Evolutionary conservation across 2,888 invertebrate genomes (phyloP), one percentile per base, ranked within the genome.

Genomic region (Heliconius hortense): DNA sequence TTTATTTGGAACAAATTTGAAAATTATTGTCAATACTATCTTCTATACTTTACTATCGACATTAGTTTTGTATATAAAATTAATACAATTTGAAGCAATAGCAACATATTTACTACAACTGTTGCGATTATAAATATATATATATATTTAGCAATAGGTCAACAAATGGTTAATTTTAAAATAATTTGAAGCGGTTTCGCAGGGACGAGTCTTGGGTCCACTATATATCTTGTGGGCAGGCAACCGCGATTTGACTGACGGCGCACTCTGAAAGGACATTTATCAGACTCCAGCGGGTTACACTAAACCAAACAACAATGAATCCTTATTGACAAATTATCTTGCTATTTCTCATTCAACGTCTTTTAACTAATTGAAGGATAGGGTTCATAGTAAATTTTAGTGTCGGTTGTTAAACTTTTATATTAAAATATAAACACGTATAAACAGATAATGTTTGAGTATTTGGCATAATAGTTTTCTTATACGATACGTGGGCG

Each of bases 221-320:
- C 90, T 93, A 94, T 93, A 93, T 92, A 94, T 94, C 93, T 93
- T 93, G 92, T 86, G 93, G 91, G 89, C 91, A 91, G 90, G 92
- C 92, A 92, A 92, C 93, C 93, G 91, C 93, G 91, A 90, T 92
- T 93, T 93, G 93, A 93, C 90, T 93, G 93, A 93, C 93, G 92
- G 91, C 90, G 89, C 86, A 86, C 91, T 89, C 90, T 92, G 93
- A 94, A 91, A 90, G 93, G 92, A 91, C 92, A 94, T 93, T 93
- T 91, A 93, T 94, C 93, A 92, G 92, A 87, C 91, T 92, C 93
- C 91, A 92, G 91, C 88, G 91, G 92, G 92, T 90, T 91, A 91
- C 92, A 89, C 89, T 91, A 91, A 91, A 92, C 92, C 92, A 92
- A 93, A 93, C 92, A 93, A 91, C 93, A 92, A 92, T 93, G 93